Base-by-base conservation (phyloP, 1,140 invertebrate species). In the Bombus difficillimus region DNA sequence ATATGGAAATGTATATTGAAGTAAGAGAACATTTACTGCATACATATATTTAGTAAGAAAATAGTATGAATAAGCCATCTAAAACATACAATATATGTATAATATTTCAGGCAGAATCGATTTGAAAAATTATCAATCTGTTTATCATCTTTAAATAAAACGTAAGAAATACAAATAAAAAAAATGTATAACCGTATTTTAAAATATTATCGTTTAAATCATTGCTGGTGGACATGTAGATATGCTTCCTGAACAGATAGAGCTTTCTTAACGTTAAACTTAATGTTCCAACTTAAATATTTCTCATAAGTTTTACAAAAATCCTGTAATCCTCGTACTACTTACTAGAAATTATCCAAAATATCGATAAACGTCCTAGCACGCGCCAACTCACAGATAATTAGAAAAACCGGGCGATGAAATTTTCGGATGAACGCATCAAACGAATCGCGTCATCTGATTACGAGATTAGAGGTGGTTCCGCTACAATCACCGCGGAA, bases 401-500 rank as follows among this genome's bases (percentile, higher is more conserved):
- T 62, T 5, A 13, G 1, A 32, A 68, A 34, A 68, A 68, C 1
- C 2, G 9, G 4, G 8, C 18, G 9, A 68, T 68, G 34, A 25
- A 68, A 68, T 68, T 25, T 69, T 41, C 71, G 13, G 15, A 8
- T n/a, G 47, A 57, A n/a, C 34, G 8, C 22, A 25, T 76, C 6
- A 37, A 15, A 28, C 39, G 77, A 59, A 53, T 47, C 64, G 57
- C 57, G 75, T 62, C 34, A 47, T 80, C 64, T 73, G 57, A 80
- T 81, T 81, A 39, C 37, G 8, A 41, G 28, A 72, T 73, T 37
- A 81, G n/a, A 57, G 9, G 22, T 22, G 47, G 22, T 74, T 73
- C 71, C 79, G 59, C 68, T 53, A 69, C 53, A 78, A 80, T 86
- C 81, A 47, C 74, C n/a, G 83, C 57, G 53, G n/a, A 78, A 78